Percentiles rank a stretch among this genome's conserved stretches.
These are phyloP conservation scores for Priocnemis perturbator DNA, from an alignment of 2,888 invertebrate species.

Conservation along the genomic window DNA sequence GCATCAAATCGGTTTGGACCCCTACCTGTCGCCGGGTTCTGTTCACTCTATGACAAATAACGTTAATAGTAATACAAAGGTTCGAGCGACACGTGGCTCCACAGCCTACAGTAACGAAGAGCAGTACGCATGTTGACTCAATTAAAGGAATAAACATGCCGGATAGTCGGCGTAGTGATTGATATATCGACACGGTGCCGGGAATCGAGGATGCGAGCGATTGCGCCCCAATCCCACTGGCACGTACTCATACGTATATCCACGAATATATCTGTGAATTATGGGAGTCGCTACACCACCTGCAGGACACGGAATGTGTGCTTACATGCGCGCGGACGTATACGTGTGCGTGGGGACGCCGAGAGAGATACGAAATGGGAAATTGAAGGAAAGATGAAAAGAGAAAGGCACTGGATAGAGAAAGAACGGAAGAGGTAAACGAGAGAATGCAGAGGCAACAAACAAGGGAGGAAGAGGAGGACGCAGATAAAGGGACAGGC, in stretches of 20 bases:
- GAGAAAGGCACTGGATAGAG: conserved; percentile 9
- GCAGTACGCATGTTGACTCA: conserved; percentile 10
- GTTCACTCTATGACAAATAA: too few relatives aligned
- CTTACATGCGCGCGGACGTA: background rate
- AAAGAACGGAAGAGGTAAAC: too few relatives aligned
- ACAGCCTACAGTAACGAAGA: background rate
- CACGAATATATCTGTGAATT: conserved; percentile 26
- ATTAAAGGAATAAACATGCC: conserved; percentile 22
- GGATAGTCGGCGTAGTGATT: conserved; percentile 30
- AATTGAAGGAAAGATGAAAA: background rate
- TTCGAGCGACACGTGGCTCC: too few relatives aligned
- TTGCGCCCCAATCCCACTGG: background rate
- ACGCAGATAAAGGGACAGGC: conserved; percentile 1
- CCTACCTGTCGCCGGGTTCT: too few relatives aligned
- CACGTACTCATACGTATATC: conserved; percentile 15
- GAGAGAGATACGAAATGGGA: background rate
- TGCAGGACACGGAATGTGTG: background rate
- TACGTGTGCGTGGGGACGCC: too few relatives aligned
- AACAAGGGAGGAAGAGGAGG: too few relatives aligned
- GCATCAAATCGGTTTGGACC: too few relatives aligned
- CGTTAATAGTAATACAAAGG: too few relatives aligned
- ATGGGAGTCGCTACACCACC: conserved; percentile 15
- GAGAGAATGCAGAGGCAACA: too few relatives aligned
- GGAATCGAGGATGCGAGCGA: conserved; percentile 14
- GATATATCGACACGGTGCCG: conserved; percentile 43